Evolutionary conservation across 2,113 vertebrate species (phyloP).

Genomic region (Drymodes brunneopygia): DNA sequence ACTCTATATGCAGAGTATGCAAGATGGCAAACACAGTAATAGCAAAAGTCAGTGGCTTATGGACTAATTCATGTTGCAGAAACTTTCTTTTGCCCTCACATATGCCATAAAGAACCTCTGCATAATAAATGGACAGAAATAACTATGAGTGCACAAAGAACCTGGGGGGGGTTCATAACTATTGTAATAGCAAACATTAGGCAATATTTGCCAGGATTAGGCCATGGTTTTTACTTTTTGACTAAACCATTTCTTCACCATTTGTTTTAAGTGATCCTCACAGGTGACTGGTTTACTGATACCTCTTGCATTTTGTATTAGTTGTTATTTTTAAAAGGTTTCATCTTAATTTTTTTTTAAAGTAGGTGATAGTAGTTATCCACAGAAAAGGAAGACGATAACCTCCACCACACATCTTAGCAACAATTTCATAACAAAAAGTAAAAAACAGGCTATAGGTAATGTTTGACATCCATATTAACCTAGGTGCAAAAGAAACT

Average conservation of each 20-base stretch:
- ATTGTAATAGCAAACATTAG: not conserved
- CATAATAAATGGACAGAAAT: not conserved
- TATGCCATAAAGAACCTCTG: not conserved
- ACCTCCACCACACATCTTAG: not conserved
- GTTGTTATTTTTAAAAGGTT: not conserved
- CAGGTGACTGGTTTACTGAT: not conserved
- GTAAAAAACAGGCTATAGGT: not conserved
- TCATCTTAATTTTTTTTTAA: not conserved
- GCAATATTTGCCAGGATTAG: not conserved
- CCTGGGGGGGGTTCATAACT: not conserved
- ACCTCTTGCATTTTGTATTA: not conserved
- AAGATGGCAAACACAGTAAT: not conserved
- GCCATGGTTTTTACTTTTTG: not conserved
- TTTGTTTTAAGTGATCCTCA: not conserved
- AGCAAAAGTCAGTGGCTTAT: not conserved
- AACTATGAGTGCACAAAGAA: not conserved
- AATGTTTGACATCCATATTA: not conserved
- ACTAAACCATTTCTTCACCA: not conserved
- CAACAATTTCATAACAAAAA: not conserved
- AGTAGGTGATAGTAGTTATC: not conserved
- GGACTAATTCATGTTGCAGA: not conserved
- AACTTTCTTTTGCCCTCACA: not conserved
- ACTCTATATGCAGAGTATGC: not conserved
- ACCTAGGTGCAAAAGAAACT: not conserved
- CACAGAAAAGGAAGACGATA: not conserved